These are phyloP conservation scores for Cebus imitator DNA, from an alignment of 2,113 vertebrate species.

Conservation along the genomic window DNA sequence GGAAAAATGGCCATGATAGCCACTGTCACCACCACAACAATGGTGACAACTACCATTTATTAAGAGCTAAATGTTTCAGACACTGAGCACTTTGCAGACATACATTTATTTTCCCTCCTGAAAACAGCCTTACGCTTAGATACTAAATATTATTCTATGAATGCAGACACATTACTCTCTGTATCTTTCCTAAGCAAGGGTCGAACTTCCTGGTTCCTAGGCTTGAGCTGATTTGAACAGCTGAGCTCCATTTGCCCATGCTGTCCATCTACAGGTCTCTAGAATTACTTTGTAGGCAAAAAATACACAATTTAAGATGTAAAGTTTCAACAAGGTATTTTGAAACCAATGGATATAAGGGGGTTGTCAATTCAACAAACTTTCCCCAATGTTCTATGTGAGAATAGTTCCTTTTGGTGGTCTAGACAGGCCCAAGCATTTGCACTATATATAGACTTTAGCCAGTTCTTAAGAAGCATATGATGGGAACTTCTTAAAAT, in stretches of 20 bases:
- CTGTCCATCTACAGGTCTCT: neutral
- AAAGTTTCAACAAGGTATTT: conserved; percentile 1
- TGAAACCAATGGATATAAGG: neutral
- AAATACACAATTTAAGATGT: neutral
- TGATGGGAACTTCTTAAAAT: conserved; percentile 80
- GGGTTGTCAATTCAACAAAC: neutral
- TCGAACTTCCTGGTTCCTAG: neutral
- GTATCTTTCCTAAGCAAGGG: neutral
- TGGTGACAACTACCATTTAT: neutral
- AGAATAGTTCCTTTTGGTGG: conserved; percentile 61
- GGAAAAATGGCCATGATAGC: neutral
- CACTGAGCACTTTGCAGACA: neutral
- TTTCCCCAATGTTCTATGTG: conserved; percentile 8
- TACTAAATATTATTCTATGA: neutral
- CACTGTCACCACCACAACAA: neutral
- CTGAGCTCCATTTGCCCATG: neutral
- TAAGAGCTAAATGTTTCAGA: neutral
- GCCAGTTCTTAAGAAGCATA: conserved; percentile 75
- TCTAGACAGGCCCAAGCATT: conserved; percentile 67
- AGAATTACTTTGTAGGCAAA: neutral
- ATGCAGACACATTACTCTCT: neutral
- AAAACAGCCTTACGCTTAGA: neutral
- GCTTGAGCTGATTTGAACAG: neutral
- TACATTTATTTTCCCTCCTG: neutral
- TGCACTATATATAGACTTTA: conserved; percentile 73